A percentile compares a stretch with the other conserved stretches of the same genome.
phyloP scores from a whole-genome alignment of 2,888 invertebrate species.

The Caenorhabditis macrosperma region DNA sequence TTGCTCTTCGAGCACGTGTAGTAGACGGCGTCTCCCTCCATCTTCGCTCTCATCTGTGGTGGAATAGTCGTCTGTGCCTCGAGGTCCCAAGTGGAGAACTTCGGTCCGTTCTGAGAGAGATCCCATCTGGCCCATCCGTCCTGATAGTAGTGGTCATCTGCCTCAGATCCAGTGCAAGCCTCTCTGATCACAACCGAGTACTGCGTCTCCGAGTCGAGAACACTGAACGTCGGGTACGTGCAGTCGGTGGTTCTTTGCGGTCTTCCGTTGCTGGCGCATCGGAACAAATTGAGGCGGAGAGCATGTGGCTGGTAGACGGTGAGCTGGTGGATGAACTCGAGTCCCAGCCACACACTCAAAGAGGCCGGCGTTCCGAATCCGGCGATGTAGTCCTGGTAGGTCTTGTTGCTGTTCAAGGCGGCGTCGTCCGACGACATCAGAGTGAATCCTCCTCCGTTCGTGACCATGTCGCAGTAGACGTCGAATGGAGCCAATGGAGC shows the following conservation, averaged over 20 bases:
- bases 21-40: constrained; percentile 30
- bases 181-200: constrained; percentile 67
- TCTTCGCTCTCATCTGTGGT: constrained; percentile 19
- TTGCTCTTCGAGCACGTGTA: constrained; percentile 66
- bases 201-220: constrained; percentile 54
- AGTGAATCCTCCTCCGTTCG: constrained; percentile 70
- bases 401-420: constrained; percentile 54
- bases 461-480: constrained; percentile 64
- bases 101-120: constrained; percentile 65
- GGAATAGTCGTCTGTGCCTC: constrained; percentile 42
- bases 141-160: constrained; percentile 62
- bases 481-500: constrained; percentile 39
- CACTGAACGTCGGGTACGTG: constrained; percentile 64
- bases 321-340: constrained; percentile 67
- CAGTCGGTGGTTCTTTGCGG: constrained; percentile 64
- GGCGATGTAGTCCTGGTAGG: constrained; percentile 35
- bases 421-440: constrained; percentile 62
- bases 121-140: constrained; percentile 75
- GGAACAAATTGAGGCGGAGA: constrained; percentile 65
- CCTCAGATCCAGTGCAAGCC: constrained; percentile 69
- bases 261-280: constrained; percentile 62
- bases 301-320: constrained; percentile 64
- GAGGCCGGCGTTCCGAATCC: constrained; percentile 68
- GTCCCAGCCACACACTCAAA: constrained; percentile 67
- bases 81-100: constrained; percentile 67